Evolutionary conservation across 2,888 invertebrate species (phyloP), one percentile per base, ranked within the genome.

Genomic region (Hirtodrosophila histrioides): DNA sequence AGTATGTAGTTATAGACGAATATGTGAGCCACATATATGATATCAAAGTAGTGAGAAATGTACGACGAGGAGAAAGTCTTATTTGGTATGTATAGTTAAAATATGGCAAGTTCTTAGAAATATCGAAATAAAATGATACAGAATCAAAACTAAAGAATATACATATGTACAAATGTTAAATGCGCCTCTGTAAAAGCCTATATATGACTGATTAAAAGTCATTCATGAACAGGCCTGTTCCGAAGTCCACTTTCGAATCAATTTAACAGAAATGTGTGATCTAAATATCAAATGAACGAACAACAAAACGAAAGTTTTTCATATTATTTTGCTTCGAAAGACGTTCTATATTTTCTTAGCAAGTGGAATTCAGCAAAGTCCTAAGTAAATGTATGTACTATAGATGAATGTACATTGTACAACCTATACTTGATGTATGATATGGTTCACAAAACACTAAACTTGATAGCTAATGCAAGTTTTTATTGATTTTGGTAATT

Each of bases 171-270:
- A 58, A 27, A 53, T 56, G 60, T 53, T 60, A 57, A 56, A 67
- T 75, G 71, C 76, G 56, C 53, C 71, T 71, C 39, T 12, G 48
- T 61, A 40, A 69, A 58, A 55, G 49, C 44, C 37, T 6, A 27
- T 17, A 44, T 33, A 46, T 6, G 39, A n/a, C n/a, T n/a, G n/a
- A n/a, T n/a, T n/a, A n/a, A n/a, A n/a, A n/a, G n/a, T 11, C 24
- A 35, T 29, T 27, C 11, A 49, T 54, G 10, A 27, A 5, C 6
- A 27, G 27, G 27, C 27, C 27, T 27, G 27, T 27, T 27, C 27
- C 6, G 5, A 27, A 27, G 17, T 17, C 17, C 17, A 17, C 17
- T 17, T 17, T 17, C 17, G 17, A 17, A 17, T 17, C 17, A 2
- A 17, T 1, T 17, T 17, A 17, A 17, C 17, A 17, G 17, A 17